Evolutionary conservation across 2,797 vertebrate species (phyloP).

Genomic region (Acipenser ruthenus): DNA sequence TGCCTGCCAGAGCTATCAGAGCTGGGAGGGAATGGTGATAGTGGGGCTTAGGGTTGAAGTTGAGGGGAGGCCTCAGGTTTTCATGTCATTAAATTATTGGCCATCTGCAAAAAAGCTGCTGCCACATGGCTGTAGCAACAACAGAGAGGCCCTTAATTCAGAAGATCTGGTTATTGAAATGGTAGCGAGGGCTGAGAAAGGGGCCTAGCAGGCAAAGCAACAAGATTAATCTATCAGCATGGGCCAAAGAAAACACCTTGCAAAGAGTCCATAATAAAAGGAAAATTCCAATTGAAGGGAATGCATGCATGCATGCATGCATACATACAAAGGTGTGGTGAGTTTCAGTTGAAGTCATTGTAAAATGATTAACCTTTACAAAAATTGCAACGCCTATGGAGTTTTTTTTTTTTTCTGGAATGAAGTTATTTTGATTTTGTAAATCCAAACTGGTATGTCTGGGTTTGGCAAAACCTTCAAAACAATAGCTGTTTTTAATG

Average conservation of each 20-base stretch:
- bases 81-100: conserved; percentile 41
- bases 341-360: too few species aligned
- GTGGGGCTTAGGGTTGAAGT: conserved; percentile 14
- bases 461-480: too few species aligned
- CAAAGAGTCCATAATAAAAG: neutral
- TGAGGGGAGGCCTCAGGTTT: conserved; percentile 15
- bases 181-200: conserved; percentile 22
- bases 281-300: neutral
- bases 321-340: too few species aligned
- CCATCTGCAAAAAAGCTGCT: conserved; percentile 41
- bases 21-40: conserved; percentile 23
- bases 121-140: conserved; percentile 33
- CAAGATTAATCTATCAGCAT: conserved; percentile 6
- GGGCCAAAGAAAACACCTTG: conserved; percentile 2
- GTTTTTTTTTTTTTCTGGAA: too few species aligned
- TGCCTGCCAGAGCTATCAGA: conserved; percentile 49
- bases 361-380: too few species aligned
- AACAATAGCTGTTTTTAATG: too few species aligned
- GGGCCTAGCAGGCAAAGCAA: conserved; percentile 13
- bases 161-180: conserved; percentile 27
- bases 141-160: conserved; percentile 26
- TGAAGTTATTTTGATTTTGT: too few species aligned
- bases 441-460: too few species aligned
- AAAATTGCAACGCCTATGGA: too few species aligned
- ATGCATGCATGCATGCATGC: too few species aligned